phyloP scores from a whole-genome alignment of 2,888 invertebrate species.

The Polydesmus complanatus region DNA sequence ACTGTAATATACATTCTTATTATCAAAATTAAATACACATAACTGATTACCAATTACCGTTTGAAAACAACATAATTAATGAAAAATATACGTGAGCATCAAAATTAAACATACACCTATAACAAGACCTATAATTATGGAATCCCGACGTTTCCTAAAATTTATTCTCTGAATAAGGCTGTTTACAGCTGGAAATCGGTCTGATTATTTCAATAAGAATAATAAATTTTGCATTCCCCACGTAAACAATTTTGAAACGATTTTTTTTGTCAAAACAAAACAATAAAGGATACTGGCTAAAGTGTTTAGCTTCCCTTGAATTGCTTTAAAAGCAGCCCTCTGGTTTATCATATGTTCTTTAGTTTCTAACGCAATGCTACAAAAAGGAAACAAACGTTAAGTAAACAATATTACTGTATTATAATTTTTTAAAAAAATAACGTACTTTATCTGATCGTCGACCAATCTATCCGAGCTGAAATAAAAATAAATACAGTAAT shows the following conservation, averaged over 20 bases:
- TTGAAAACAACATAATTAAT: no score
- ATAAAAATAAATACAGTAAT: no score
- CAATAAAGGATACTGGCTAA: conserved; percentile 46
- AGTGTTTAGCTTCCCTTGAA: conserved; percentile 85
- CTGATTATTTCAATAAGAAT: conserved; percentile 24
- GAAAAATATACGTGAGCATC: conserved; percentile 50
- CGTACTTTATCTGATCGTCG: conserved; percentile 76
- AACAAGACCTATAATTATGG: conserved; percentile 76
- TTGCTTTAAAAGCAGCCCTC: conserved; percentile 70
- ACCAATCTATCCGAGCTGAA: conserved; percentile 77
- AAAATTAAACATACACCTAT: conserved; percentile 79
- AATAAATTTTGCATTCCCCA: conserved; percentile 10
- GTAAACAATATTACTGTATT: conserved; percentile 7
- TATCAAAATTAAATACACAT: no score
- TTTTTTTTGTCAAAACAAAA: background rate
- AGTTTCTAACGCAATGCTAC: conserved; percentile 84
- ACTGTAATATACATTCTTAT: no score
- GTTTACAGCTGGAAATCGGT: conserved; percentile 65
- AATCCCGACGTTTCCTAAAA: conserved; percentile 82
- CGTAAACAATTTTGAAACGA: background rate
- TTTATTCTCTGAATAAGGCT: conserved; percentile 86
- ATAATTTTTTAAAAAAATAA: background rate
- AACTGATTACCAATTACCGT: no score
- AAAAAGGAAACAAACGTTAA: background rate
- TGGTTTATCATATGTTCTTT: conserved; percentile 84